Conservation (phyloP, 2,113 vertebrate species). For the Rutilus rutilus region DNA sequence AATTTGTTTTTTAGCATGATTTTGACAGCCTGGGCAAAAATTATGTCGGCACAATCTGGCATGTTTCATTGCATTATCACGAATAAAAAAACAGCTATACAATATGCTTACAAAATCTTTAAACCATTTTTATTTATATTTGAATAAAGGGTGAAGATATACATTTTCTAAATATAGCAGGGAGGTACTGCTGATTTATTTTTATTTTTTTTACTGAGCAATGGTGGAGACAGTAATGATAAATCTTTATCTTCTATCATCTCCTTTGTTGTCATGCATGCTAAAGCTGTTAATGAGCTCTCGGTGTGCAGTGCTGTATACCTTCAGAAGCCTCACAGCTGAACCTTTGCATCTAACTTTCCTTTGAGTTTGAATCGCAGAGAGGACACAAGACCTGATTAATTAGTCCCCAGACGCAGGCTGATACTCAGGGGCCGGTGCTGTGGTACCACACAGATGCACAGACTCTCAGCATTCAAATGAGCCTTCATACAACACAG, state of each 20-base stretch:
- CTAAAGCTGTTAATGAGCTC: conserved; percentile 44
- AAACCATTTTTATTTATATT: too few relatives aligned
- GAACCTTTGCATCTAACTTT: conserved; percentile 32
- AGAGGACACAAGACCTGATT: conserved; percentile 57
- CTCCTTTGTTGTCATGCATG: conserved; percentile 35
- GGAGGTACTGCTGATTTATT: too few relatives aligned
- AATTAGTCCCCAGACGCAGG: conserved; percentile 67
- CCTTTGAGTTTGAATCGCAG: conserved; percentile 48
- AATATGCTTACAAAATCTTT: too few relatives aligned
- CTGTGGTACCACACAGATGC: conserved; percentile 51
- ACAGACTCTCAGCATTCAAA: conserved; percentile 56
- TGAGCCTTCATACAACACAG: conserved; percentile 64
- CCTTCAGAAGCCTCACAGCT: conserved; percentile 26
- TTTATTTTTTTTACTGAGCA: background rate
- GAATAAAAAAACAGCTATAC: too few relatives aligned
- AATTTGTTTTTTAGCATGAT: too few relatives aligned
- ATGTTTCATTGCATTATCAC: too few relatives aligned
- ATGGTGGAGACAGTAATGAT: conserved; percentile 29
- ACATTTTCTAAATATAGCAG: too few relatives aligned
- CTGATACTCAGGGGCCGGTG: conserved; percentile 37
- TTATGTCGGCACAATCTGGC: too few relatives aligned
- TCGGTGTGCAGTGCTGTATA: conserved; percentile 33
- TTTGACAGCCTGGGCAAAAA: too few relatives aligned
- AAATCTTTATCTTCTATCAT: conserved; percentile 16
- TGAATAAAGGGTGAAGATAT: too few relatives aligned